Conservation (phyloP, 2,797 vertebrate species). For the Mycteria americana region DNA sequence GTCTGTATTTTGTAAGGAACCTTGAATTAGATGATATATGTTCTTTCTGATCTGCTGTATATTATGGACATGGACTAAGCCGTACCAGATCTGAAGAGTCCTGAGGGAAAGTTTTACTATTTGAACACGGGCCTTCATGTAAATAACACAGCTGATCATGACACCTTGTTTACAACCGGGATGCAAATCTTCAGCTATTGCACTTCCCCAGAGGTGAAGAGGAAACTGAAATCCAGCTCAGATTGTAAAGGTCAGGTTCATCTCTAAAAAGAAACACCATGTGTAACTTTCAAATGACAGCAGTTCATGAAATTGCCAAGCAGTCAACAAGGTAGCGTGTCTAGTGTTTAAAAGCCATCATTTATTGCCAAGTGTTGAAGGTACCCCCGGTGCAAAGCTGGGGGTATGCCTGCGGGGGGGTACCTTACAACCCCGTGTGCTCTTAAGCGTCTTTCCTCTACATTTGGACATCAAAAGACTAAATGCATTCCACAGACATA, state of each 20-base stretch:
- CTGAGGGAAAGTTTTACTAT: not conserved
- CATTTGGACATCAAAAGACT: not conserved
- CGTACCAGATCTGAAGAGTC: not conserved
- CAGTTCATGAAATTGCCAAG: fast-evolving
- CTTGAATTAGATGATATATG: not conserved
- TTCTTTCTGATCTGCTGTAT: not conserved
- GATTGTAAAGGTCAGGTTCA: not conserved
- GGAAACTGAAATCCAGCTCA: not conserved
- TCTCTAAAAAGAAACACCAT: not conserved
- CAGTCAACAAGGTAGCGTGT: not conserved
- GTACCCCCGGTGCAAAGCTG: not conserved
- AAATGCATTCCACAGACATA: not conserved
- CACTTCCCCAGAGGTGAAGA: not conserved
- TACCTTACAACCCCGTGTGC: not conserved
- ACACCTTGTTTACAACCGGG: not conserved
- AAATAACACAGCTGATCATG: not conserved
- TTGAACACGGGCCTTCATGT: not conserved
- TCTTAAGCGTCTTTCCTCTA: not conserved
- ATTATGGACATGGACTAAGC: not conserved
- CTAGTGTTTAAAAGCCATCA: not conserved
- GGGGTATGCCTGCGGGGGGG: not conserved
- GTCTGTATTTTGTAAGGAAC: not conserved
- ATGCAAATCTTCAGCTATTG: not conserved
- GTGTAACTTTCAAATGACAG: not conserved
- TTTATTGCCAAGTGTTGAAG: not conserved